Evolutionary conservation across 2,113 vertebrate species (phyloP).

Genomic region (Romanogobio albipinnatus): DNA sequence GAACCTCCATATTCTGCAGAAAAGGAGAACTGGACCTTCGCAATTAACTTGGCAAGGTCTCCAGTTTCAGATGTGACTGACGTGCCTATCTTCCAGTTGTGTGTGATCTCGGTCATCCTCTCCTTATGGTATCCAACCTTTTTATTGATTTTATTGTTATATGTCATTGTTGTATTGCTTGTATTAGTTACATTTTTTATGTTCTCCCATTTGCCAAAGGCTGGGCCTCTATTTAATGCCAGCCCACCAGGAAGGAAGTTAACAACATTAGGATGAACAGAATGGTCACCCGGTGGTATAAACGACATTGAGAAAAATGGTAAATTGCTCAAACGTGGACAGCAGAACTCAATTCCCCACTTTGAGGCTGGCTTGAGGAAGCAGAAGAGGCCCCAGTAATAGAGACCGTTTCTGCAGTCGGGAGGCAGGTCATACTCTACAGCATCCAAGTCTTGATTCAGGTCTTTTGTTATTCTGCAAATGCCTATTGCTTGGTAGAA

Average conservation of each 20-base stretch:
- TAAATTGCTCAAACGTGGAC: too few relatives aligned
- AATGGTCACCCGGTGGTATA: not conserved
- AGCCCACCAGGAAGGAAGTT: constrained; percentile 2
- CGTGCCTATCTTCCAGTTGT: not conserved
- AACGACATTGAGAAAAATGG: too few relatives aligned
- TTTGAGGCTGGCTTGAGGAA: not conserved
- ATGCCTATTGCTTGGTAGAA: not conserved
- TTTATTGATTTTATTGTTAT: not conserved
- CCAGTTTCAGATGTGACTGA: too few relatives aligned
- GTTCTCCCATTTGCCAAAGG: constrained; percentile 8
- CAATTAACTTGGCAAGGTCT: too few relatives aligned
- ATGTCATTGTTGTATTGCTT: not conserved
- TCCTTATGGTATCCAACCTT: too few relatives aligned
- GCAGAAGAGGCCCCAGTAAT: constrained; percentile 17
- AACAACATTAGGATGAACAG: not conserved
- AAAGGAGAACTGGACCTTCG: too few relatives aligned
- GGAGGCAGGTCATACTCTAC: not conserved
- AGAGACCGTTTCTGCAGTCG: not conserved
- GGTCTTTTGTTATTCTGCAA: not conserved
- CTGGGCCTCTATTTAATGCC: not conserved
- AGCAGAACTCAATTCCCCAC: not conserved
- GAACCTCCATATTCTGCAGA: too few relatives aligned
- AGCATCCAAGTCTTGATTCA: not conserved
- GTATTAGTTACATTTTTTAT: not conserved
- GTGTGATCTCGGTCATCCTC: not conserved